Conservation (phyloP, 2,888 invertebrate genomes). For the Mesorhabditis belari region DNA sequence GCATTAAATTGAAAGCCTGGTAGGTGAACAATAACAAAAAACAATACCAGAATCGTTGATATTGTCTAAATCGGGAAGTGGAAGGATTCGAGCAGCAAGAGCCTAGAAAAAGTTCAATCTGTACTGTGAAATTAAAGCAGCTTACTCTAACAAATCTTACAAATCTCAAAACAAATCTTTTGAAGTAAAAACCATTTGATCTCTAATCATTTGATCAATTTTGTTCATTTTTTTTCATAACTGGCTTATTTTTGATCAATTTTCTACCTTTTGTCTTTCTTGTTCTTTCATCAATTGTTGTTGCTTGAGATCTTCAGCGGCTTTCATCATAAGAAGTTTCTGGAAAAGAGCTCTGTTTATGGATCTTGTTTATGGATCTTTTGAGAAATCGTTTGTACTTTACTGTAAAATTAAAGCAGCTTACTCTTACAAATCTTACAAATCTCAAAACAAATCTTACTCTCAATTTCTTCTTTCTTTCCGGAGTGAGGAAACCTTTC, state of each 20-base stretch:
- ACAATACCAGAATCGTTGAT: slow-evolving; percentile 73
- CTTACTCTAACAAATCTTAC: background rate
- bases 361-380: no score
- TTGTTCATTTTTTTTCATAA: no score
- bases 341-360: slow-evolving; percentile 58
- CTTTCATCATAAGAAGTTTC: slow-evolving; percentile 99
- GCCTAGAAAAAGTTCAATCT: slow-evolving; percentile 56
- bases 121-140: background rate
- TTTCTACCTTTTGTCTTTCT: slow-evolving; percentile 73
- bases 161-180: no score
- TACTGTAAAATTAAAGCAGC: background rate
- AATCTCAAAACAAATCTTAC: slow-evolving; percentile 60
- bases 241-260: no score
- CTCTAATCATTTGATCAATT: no score
- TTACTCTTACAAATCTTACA: background rate
- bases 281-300: slow-evolving; percentile 98
- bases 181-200: no score
- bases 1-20: no score
- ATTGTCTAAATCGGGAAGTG: slow-evolving; percentile 80
- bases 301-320: slow-evolving; percentile 97
- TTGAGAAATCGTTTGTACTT: background rate
- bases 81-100: slow-evolving; percentile 86
- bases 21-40: no score
- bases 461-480: slow-evolving; percentile 99
- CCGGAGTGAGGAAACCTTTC: slow-evolving; percentile 99